Percentiles rank a stretch among this genome's conserved stretches.
phyloP scores from a whole-genome alignment of 1,140 invertebrate genomes.

The Hylyphantes graminicola region DNA sequence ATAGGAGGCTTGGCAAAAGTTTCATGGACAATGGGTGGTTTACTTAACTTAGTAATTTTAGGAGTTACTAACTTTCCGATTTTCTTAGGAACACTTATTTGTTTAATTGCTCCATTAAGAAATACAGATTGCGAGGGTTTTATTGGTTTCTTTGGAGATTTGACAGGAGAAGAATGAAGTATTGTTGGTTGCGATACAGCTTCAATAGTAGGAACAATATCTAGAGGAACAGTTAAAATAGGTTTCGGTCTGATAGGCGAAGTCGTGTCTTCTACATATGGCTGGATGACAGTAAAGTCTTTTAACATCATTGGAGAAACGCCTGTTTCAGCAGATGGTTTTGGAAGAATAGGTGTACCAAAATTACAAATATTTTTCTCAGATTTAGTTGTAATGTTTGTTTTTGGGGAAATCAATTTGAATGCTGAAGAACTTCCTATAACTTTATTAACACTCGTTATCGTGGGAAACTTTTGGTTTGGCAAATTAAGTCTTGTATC shows the following conservation, averaged over 20 bases:
- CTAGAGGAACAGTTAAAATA: constrained; percentile 39
- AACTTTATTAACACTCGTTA: constrained; percentile 42
- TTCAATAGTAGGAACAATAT: constrained; percentile 16
- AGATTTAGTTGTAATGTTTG: not conserved
- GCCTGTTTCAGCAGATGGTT: constrained; percentile 15
- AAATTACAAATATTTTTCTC: not conserved
- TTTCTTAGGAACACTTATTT: constrained; percentile 11
- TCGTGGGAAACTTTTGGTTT: constrained; percentile 23
- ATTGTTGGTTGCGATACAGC: not conserved
- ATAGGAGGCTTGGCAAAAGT: not conserved
- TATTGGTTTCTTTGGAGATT: constrained; percentile 20
- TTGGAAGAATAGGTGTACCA: constrained; percentile 26
- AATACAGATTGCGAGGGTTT: constrained; percentile 28
- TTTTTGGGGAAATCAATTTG: constrained; percentile 27
- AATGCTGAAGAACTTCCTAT: constrained; percentile 7
- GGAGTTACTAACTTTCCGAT: not conserved
- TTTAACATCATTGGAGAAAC: not conserved
- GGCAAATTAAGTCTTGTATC: not conserved
- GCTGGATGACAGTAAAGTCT: constrained; percentile 50
- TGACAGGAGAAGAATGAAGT: not conserved
- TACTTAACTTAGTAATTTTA: not conserved
- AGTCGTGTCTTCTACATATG: constrained; percentile 32
- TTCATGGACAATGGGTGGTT: not conserved
- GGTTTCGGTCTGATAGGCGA: constrained; percentile 39
- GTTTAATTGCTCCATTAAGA: constrained; percentile 36